Percentiles rank a stretch among this genome's conserved stretches.
phyloP scores from a whole-genome alignment of 2,888 invertebrate genomes.

The Ophioninae sp. region DNA sequence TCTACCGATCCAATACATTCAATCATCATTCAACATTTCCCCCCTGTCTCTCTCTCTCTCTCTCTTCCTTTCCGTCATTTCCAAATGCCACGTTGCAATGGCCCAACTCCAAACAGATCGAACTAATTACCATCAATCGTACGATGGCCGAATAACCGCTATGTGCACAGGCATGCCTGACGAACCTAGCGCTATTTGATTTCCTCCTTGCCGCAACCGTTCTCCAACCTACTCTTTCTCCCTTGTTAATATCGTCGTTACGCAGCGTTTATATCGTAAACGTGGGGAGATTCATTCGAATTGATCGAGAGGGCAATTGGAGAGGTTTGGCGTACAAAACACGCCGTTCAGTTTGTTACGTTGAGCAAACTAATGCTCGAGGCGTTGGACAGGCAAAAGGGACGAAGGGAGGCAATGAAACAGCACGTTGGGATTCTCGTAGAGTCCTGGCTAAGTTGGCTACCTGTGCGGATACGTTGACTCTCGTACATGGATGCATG shows the following conservation, averaged over 20 bases:
- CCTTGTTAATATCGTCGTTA: constrained; percentile 38
- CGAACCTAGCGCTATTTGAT: background rate
- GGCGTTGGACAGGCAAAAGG: background rate
- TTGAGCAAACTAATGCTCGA: constrained; percentile 41
- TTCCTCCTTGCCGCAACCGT: background rate
- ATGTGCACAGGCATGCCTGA: background rate
- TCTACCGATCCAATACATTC: too few relatives aligned
- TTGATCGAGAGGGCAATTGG: background rate
- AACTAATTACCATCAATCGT: constrained; percentile 9
- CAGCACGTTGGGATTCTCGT: constrained; percentile 10
- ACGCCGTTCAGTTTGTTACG: constrained; percentile 51
- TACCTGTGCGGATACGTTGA: background rate
- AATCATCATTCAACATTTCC: too few relatives aligned
- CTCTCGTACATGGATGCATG: background rate
- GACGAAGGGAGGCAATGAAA: constrained; percentile 1
- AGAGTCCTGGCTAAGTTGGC: background rate
- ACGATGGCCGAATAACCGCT: background rate
- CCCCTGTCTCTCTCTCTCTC: background rate
- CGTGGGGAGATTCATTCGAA: constrained; percentile 22
- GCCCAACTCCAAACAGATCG: background rate
- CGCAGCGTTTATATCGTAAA: constrained; percentile 14
- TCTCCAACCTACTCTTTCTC: background rate
- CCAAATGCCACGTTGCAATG: background rate
- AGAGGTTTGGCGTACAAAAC: constrained; percentile 12
- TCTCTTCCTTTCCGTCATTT: background rate